phyloP scores from a whole-genome alignment of 2,888 invertebrate species.

The Theodoxus fluviatilis region DNA sequence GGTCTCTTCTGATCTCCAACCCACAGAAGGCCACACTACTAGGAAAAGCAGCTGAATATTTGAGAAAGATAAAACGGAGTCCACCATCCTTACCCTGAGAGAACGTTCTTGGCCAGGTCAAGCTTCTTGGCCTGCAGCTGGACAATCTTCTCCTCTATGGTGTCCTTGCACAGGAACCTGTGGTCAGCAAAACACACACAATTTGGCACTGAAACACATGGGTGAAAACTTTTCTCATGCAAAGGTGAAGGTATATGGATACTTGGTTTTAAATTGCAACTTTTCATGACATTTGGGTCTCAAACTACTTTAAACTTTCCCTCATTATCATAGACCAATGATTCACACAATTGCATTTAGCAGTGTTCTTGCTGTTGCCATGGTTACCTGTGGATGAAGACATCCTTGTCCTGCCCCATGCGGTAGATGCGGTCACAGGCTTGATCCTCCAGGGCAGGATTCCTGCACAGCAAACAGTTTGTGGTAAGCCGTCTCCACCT shows the following conservation, averaged over 20 bases:
- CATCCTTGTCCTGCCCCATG: slow-evolving; percentile 84
- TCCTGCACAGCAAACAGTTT: too few relatives aligned
- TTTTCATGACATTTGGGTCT: not conserved
- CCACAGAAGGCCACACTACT: not conserved
- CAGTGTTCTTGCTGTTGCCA: not conserved
- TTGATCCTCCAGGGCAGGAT: slow-evolving; percentile 93
- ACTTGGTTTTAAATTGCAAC: not conserved
- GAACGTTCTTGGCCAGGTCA: slow-evolving; percentile 78
- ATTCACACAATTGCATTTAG: not conserved
- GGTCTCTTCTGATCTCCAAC: not conserved
- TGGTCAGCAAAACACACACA: slow-evolving; percentile 20
- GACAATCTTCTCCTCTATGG: slow-evolving; percentile 87
- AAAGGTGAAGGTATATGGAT: not conserved
- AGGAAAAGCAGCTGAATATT: not conserved
- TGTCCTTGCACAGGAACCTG: slow-evolving; percentile 83
- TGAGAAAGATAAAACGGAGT: not conserved
- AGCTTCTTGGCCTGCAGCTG: slow-evolving; percentile 82
- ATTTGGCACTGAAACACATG: not conserved
- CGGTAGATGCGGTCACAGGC: slow-evolving; percentile 93
- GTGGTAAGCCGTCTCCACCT: too few relatives aligned
- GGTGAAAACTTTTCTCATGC: not conserved
- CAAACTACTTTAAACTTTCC: not conserved
- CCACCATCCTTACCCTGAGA: slow-evolving; percentile 73
- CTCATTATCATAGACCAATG: not conserved
- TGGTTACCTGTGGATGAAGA: slow-evolving; percentile 80